Base-by-base conservation (phyloP, 1,140 invertebrate genomes). In the Trachymyrmex cornetzi region DNA sequence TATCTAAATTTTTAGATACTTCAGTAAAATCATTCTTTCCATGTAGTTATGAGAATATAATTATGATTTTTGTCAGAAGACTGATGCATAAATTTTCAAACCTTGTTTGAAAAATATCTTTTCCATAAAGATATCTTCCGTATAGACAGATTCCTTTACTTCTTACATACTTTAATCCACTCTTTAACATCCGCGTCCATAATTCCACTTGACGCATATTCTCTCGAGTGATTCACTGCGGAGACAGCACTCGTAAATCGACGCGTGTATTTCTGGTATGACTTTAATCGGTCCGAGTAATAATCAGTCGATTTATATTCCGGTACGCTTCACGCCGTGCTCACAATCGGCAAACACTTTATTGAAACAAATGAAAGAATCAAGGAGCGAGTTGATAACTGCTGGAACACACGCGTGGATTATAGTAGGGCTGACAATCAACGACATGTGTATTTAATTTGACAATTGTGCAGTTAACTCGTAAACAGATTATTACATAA, bases 241-340 rank as follows among this genome's bases (percentile, higher is more conserved):
- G 24, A n/a, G 64, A 77, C 63, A 14, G 16, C 27, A 22, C 9
- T 1, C 72, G 22, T 85, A 38, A 34, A 77, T 77, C 57, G 50
- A 19, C n/a, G 22, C 2, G 22, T 64, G n/a, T 84, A 50, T 82
- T 63, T 71, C 71, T 87, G 50, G 44, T 24, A 12, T 22, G 53
- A 77, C 55, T 85, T 72, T 27, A 55, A 77, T 72, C 79, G 72
- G 53, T 85, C 34, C 66, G 27, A 22, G 19, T 81, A 71, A 81
- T 81, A 81, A 81, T 81, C 64, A 81, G 64, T 71, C 79, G 66
- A 81, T 81, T 81, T 81, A 81, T 81, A 81, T 81, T 81, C 79
- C 53, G 77, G 48, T 81, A 19, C 30, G 64, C 16, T 34, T 69
- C 48, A 9, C 44, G 50, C 22, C 77, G 77, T 44, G 48, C 30